Conservation (phyloP, 1,140 invertebrate species). For the Sitodiplosis mosellana region DNA sequence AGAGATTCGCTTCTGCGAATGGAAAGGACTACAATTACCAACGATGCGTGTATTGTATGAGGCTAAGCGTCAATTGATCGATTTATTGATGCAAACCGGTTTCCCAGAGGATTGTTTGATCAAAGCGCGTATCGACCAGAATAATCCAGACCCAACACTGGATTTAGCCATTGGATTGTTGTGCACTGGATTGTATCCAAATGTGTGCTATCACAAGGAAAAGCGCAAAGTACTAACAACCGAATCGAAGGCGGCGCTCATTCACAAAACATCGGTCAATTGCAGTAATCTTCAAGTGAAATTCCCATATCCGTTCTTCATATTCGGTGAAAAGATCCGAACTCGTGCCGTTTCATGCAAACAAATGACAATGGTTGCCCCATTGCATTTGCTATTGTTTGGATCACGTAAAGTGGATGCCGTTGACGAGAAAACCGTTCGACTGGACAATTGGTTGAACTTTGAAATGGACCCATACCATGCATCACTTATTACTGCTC, state of each 20-base stretch:
- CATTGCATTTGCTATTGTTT: slow-evolving; percentile 83
- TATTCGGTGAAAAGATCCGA: slow-evolving; percentile 96
- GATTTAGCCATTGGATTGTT: slow-evolving; percentile 75
- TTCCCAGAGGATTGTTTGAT: slow-evolving; percentile 78
- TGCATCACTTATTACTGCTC: slow-evolving; percentile 64
- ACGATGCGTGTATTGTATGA: slow-evolving; percentile 80
- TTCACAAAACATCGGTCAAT: slow-evolving; percentile 95
- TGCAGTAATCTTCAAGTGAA: slow-evolving; percentile 66
- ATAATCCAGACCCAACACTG: slow-evolving; percentile 56
- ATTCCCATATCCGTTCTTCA: slow-evolving; percentile 89
- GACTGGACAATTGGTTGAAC: slow-evolving; percentile 85
- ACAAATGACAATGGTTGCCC: slow-evolving; percentile 92
- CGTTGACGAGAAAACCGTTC: slow-evolving; percentile 46
- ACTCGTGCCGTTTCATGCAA: slow-evolving; percentile 94
- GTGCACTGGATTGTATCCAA: slow-evolving; percentile 85
- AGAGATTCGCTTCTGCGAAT: slow-evolving; percentile 75
- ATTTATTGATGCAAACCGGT: slow-evolving; percentile 60
- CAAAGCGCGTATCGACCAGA: slow-evolving; percentile 52
- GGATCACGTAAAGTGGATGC: slow-evolving; percentile 71
- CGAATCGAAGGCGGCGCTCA: slow-evolving; percentile 81
- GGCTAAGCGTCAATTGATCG: slow-evolving; percentile 76
- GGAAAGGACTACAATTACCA: slow-evolving; percentile 71
- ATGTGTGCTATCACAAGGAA: slow-evolving; percentile 89
- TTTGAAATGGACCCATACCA: slow-evolving; percentile 59
- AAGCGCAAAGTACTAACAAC: slow-evolving; percentile 91